A percentile compares a stretch with the other conserved stretches of the same genome.
These are phyloP conservation scores for Crotalus tigris DNA, from an alignment of 2,113 vertebrate species.

Conservation along the genomic window DNA sequence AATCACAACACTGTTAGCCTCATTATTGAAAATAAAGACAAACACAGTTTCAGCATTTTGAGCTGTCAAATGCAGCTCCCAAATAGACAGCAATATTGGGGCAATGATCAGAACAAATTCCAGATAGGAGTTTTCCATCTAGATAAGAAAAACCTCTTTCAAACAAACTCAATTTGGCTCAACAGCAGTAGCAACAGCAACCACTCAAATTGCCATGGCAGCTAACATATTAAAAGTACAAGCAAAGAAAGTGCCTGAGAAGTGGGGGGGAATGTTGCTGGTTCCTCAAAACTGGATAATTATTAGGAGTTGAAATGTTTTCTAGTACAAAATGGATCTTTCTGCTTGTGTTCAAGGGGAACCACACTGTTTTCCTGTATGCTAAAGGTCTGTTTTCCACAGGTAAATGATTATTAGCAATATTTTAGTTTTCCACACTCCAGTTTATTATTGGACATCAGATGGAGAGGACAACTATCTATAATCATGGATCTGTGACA, in stretches of 20 bases:
- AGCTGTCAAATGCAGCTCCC: not conserved
- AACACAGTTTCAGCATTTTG: not conserved
- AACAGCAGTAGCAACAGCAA: not conserved
- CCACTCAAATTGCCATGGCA: not conserved
- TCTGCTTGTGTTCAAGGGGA: not conserved
- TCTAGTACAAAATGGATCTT: not conserved
- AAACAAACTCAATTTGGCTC: not conserved
- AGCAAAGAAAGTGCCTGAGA: not conserved
- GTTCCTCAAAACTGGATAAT: not conserved
- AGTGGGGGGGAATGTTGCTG: rapidly evolving
- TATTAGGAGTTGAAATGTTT: not conserved
- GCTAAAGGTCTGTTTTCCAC: constrained; percentile 33
- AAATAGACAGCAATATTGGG: not conserved
- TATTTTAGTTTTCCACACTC: not conserved
- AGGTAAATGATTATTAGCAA: not conserved
- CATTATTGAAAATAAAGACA: not conserved
- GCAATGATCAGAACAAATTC: not conserved
- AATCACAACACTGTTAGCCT: not conserved
- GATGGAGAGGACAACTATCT: not conserved
- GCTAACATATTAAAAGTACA: not conserved
- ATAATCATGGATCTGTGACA: not conserved
- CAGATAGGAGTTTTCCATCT: not conserved
- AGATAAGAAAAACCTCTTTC: not conserved
- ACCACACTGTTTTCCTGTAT: not conserved
- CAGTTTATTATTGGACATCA: not conserved